Percentiles rank a stretch among this genome's conserved stretches.
Conservation (phyloP, 2,888 invertebrate species). For the Atrina japonica region DNA sequence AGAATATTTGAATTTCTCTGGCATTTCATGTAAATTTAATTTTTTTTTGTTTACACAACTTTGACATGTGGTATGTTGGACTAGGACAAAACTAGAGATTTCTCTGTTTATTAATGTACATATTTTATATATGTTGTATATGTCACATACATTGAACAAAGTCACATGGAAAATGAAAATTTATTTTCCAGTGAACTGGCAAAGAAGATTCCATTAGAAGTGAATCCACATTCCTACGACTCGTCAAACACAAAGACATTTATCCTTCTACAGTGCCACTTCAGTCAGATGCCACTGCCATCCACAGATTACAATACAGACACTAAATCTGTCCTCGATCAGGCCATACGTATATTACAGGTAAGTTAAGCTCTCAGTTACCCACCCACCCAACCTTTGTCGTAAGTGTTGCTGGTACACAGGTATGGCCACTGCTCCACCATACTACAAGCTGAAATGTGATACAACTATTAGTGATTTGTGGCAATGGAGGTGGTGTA, state of each 20-base stretch:
- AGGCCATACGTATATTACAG: constrained; percentile 95
- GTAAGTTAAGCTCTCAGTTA: too few relatives aligned
- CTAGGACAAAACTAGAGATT: not conserved
- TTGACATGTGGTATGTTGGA: not conserved
- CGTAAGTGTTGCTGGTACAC: too few relatives aligned
- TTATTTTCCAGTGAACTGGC: constrained; percentile 87
- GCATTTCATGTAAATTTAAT: too few relatives aligned
- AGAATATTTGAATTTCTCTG: too few relatives aligned
- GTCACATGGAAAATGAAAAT: not conserved
- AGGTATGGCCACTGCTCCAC: too few relatives aligned
- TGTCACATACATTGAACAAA: not conserved
- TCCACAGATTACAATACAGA: constrained; percentile 97
- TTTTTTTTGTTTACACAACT: too few relatives aligned
- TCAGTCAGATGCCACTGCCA: constrained; percentile 87
- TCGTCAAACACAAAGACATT: constrained; percentile 97
- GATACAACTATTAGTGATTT: too few relatives aligned
- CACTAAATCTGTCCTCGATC: constrained; percentile 97
- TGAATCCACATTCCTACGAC: constrained; percentile 89
- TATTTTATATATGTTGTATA: too few relatives aligned
- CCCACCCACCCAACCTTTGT: too few relatives aligned
- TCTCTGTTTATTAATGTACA: too few relatives aligned
- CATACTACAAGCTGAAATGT: too few relatives aligned
- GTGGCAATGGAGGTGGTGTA: too few relatives aligned
- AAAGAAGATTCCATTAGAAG: constrained; percentile 87
- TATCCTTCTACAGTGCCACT: constrained; percentile 95